Evolutionary conservation across 1,140 invertebrate species (phyloP), one percentile per base, ranked within the genome.

Genomic region (Drosophila sproati): DNA sequence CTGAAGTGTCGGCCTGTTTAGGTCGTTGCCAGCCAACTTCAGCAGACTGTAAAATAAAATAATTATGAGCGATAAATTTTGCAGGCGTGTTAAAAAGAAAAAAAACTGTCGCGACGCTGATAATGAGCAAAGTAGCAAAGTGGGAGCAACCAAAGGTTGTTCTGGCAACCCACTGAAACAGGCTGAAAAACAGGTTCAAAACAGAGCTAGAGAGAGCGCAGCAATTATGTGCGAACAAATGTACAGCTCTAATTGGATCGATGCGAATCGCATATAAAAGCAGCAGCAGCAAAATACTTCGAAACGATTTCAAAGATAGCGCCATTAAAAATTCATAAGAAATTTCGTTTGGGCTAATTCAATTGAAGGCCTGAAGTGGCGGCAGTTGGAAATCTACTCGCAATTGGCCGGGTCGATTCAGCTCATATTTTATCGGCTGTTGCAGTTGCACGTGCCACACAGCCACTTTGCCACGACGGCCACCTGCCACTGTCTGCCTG

Each of bases 21-120:
- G 80, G 80, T 89, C 85, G 85, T 85, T 89, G 85, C 77, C 85
- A 81, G 80, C 73, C 71, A 88, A 78, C 80, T 85, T 78, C 85
- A 85, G 80, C 85, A 89, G 85, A 89, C 85, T 89, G 85, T 89
- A 85, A 89, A 89, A 85, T 89, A 71, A 89, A 85, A 89, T 85
- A 89, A 89, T 89, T 89, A 89, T 81, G 77, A 87, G 78, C 80
- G 63, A 87, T 88, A 88, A 87, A 88, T 80, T 20, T 86, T 82
- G 69, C 75, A 66, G 79, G 66, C 77, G 73, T 78, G 77, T 80
- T 79, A 67, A 43, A 28, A 34, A 12, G 68, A 73, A 28, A 52
- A 45, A 77, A 86, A 69, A 75, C 52, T 89, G 74, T 85, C 77
- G 78, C 85, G 69, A 71, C 77, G 51, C 62, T 59, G 60, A 81